Base-by-base conservation (phyloP, 92 coral and sea anemone species). In the Paragorgia papillata region DNA sequence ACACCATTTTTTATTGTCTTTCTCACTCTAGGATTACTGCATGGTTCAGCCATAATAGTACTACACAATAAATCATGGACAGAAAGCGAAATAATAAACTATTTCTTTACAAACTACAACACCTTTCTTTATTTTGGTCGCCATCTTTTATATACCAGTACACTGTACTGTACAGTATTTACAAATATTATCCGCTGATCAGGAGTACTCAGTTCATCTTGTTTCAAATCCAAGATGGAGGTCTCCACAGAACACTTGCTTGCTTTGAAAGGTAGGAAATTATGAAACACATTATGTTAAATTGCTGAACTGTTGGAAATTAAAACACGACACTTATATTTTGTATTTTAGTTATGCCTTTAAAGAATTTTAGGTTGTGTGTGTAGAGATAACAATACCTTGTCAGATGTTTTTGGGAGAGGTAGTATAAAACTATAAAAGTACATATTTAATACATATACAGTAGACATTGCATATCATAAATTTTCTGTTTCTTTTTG, bases 231-330 rank as follows among this genome's bases (percentile, higher is more conserved):
- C 44, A 69, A 88, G 75, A 60, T 48, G 34, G 59, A 58, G 69
- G 13, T 62, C 24, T 65, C 87, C 54, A 66, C 97, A 48, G 98
- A 94, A 27, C 96, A 94, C 70, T 87, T 85, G 58, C 70, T 94
- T 35, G 96, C 97, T 58, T 89, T 94, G 41, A 94, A 89, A 77
- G 98, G 98, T 94, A 44, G 12, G 37, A 48, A 46, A 25, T 26
- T 37, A 12, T 37, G 12, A 5, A 4, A 37, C 15, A 6, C n/a
- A 6, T 46, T 46, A 46, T 46, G n/a, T 46, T 46, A 6, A 7
- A 6, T 46, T 46, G 53, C n/a, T 7, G 12, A 46, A 46, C 15
- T 46, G 53, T 46, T 46, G 7, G 2, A 7, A 7, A 7, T 2
- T 46, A 7, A 46, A 7, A 15, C 53, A 37, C 43, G 6, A 37